Evolutionary conservation across 1,140 invertebrate genomes (phyloP).

Genomic region (Neoseiulus cucumeris): DNA sequence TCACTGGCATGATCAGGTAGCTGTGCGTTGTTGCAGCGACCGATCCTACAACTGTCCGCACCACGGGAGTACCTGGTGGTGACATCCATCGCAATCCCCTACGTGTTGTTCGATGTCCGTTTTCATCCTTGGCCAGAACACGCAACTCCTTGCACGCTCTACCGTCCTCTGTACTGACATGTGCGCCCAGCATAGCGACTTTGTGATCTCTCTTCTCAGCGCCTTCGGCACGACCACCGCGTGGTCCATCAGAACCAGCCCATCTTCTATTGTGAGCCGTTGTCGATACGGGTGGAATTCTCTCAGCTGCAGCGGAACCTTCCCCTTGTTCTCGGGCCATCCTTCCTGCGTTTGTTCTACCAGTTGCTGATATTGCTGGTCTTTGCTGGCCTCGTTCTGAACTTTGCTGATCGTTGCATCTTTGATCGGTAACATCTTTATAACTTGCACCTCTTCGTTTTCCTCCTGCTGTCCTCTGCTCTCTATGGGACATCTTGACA

Average conservation of each 20-base stretch:
- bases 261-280: neutral
- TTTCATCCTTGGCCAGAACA: neutral
- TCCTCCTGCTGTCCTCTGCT: conserved; percentile 18
- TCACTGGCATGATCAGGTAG: no score
- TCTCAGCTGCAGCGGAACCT: neutral
- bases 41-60: no score
- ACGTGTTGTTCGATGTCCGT: neutral
- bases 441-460: conserved; percentile 20
- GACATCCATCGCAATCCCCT: neutral
- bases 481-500: neutral
- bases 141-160: neutral
- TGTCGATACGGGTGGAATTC: neutral
- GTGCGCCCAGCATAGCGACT: neutral
- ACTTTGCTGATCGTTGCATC: neutral
- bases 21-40: no score
- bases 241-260: neutral
- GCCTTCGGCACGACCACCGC: neutral
- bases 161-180: neutral
- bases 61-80: no score
- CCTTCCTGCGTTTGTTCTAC: neutral
- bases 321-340: conserved; percentile 11
- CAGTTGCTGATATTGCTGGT: neutral
- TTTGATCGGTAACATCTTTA: neutral
- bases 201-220: neutral
- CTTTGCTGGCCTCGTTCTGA: neutral